Conservation (phyloP, 2,113 vertebrate genomes). For the Condylura cristata region DNA sequence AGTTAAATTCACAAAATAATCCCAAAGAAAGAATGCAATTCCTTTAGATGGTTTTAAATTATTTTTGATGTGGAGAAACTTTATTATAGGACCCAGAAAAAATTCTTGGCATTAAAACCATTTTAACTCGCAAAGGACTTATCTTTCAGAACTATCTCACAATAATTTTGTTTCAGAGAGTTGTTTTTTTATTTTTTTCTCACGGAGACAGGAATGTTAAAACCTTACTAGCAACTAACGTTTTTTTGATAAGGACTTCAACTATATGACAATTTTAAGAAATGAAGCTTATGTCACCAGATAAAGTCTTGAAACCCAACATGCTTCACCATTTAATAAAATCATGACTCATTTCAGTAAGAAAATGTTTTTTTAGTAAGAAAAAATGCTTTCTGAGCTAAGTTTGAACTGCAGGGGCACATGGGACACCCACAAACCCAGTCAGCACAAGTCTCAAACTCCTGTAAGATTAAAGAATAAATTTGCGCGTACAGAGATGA, state of each 20-base stretch:
- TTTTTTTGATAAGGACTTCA: slow-evolving; percentile 72
- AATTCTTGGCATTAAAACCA: slow-evolving; percentile 44
- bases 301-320: slow-evolving; percentile 82
- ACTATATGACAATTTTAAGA: slow-evolving; percentile 71
- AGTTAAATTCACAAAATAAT: not conserved
- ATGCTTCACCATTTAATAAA: slow-evolving; percentile 84
- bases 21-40: not conserved
- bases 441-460: slow-evolving; percentile 72
- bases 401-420: slow-evolving; percentile 76
- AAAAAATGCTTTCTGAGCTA: slow-evolving; percentile 82
- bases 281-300: slow-evolving; percentile 76
- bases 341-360: slow-evolving; percentile 87
- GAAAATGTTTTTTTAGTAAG: slow-evolving; percentile 82
- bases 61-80: slow-evolving; percentile 39
- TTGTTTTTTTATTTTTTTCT: not conserved
- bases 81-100: slow-evolving; percentile 35
- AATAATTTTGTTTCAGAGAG: slow-evolving; percentile 19
- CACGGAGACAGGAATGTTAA: slow-evolving; percentile 49
- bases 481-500: slow-evolving; percentile 74
- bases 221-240: slow-evolving; percentile 60
- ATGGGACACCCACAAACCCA: slow-evolving; percentile 80
- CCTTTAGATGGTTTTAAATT: slow-evolving; percentile 8
- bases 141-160: slow-evolving; percentile 16
- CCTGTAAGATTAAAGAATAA: slow-evolving; percentile 81
- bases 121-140: slow-evolving; percentile 26